These are phyloP conservation scores for Meteorus sp. DNA, from an alignment of 1,140 invertebrate species.

Conservation along the genomic window DNA sequence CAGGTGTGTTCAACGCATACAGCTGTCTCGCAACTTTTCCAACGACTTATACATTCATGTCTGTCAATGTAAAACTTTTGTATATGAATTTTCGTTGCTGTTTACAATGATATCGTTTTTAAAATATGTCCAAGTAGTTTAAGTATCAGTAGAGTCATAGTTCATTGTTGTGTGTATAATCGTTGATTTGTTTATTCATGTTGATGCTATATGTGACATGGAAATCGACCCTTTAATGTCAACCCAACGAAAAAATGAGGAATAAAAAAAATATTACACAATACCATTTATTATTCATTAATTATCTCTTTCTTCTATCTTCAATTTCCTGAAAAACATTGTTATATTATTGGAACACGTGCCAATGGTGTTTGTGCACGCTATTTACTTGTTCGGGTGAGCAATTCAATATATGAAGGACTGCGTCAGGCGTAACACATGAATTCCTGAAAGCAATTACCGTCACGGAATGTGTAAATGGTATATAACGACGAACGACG, in stretches of 20 bases:
- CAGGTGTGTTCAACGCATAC: neutral
- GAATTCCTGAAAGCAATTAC: slow-evolving; percentile 14
- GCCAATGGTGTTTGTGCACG: slow-evolving; percentile 1
- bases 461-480: slow-evolving; percentile 9
- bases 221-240: too few species aligned
- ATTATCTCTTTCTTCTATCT: slow-evolving; percentile 1
- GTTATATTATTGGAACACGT: neutral
- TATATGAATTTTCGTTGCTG: too few species aligned
- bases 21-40: neutral
- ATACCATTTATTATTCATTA: slow-evolving; percentile 4
- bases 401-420: slow-evolving; percentile 11
- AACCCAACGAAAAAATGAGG: too few species aligned
- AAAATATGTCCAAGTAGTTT: too few species aligned
- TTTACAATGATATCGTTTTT: too few species aligned
- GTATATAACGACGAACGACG: neutral
- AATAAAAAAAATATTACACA: neutral
- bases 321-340: slow-evolving; percentile 4
- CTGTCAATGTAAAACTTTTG: too few species aligned
- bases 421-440: slow-evolving; percentile 14
- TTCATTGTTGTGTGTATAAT: too few species aligned
- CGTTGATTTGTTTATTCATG: too few species aligned
- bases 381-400: slow-evolving; percentile 16
- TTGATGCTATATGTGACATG: too few species aligned
- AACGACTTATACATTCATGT: neutral
- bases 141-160: too few species aligned